Conservation (phyloP, 1,140 invertebrate genomes). For the Aradophagus sp. region DNA sequence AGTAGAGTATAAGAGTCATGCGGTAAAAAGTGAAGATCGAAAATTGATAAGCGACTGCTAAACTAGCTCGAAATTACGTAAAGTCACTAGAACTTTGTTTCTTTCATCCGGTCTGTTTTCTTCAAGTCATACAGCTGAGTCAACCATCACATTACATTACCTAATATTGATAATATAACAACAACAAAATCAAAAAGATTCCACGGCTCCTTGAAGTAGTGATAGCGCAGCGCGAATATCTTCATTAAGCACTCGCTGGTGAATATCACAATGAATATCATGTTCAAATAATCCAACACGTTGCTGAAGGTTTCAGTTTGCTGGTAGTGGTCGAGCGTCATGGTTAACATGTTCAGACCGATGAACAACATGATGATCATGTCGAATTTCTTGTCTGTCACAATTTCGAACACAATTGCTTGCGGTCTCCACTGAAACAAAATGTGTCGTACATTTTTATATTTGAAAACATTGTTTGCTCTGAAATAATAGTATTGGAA, state of each 20-base stretch:
- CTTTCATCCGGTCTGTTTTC: slow-evolving; percentile 59
- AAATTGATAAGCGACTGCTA: slow-evolving; percentile 15
- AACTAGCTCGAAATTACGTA: slow-evolving; percentile 20
- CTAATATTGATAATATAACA: slow-evolving; percentile 97
- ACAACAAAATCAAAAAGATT: slow-evolving; percentile 99
- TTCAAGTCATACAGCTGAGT: slow-evolving; percentile 71
- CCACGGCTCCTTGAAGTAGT: slow-evolving; percentile 99
- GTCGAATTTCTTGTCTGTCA: slow-evolving; percentile 99
- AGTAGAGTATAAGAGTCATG: too few relatives aligned
- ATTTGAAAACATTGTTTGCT: too few relatives aligned
- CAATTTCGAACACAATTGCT: slow-evolving; percentile 96
- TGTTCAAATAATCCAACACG: slow-evolving; percentile 93
- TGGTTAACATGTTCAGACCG: slow-evolving; percentile 98
- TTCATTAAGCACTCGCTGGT: slow-evolving; percentile 97
- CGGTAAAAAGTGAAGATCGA: slow-evolving; percentile 8
- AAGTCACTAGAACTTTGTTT: slow-evolving; percentile 65
- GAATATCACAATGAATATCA: slow-evolving; percentile 99
- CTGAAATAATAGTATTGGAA: too few relatives aligned
- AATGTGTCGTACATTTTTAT: too few relatives aligned
- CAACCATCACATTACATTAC: slow-evolving; percentile 79
- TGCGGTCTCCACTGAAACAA: slow-evolving; percentile 92
- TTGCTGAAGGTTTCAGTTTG: slow-evolving; percentile 87
- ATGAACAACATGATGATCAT: slow-evolving; percentile 99
- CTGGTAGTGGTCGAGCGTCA: slow-evolving; percentile 97
- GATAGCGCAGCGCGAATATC: slow-evolving; percentile 95